These are phyloP conservation scores for Archivesica marissinica DNA, from an alignment of 1,140 invertebrate genomes.

Conservation along the genomic window DNA sequence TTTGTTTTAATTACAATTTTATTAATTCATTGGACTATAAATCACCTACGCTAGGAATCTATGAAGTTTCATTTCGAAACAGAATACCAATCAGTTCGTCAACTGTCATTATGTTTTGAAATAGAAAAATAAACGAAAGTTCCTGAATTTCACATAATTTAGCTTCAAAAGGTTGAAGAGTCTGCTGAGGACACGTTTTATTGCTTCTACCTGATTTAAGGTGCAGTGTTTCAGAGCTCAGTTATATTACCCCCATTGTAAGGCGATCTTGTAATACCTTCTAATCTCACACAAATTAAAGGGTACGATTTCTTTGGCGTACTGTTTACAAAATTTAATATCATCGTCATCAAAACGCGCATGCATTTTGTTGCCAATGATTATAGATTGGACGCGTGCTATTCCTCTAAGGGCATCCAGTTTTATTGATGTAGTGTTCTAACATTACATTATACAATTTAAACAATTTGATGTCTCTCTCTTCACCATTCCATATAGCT, in stretches of 20 bases:
- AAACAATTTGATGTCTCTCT: conserved; percentile 3
- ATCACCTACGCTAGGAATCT: background rate
- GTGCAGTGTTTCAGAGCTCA: background rate
- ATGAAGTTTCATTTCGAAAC: background rate
- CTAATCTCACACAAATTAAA: conserved; percentile 41
- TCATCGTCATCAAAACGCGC: conserved; percentile 23
- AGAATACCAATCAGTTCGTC: background rate
- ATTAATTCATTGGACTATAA: background rate
- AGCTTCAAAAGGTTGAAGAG: background rate
- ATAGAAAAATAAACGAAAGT: background rate
- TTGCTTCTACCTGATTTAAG: conserved; percentile 36
- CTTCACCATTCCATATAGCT: background rate
- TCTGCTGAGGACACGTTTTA: conserved; percentile 20
- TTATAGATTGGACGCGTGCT: conserved; percentile 36
- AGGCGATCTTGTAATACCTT: conserved; percentile 18
- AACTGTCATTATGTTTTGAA: conserved; percentile 3
- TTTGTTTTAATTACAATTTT: conserved; percentile 9
- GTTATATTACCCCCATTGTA: background rate
- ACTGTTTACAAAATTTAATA: conserved; percentile 38
- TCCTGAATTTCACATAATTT: background rate
- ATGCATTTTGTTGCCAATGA: conserved; percentile 35
- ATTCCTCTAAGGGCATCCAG: background rate
- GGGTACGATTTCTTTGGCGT: conserved; percentile 24
- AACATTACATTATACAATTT: conserved; percentile 14
- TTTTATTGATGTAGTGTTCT: conserved; percentile 25